These are phyloP conservation scores for Holacanthus passer DNA, from an alignment of 2,113 vertebrate genomes.

Conservation along the genomic window DNA sequence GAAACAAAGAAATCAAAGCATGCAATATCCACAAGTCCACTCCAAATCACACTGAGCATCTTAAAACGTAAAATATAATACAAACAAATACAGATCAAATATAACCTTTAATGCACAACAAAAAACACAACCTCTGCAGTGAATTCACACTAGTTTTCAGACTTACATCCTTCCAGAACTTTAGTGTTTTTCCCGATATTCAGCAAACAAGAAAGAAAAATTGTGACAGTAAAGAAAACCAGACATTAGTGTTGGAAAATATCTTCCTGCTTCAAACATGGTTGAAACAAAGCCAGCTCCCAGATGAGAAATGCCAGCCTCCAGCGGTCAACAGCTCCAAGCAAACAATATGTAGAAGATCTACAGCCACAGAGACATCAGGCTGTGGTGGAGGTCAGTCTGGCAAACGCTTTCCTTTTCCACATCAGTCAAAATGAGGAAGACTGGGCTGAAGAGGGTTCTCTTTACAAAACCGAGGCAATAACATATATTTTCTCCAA, in stretches of 20 bases:
- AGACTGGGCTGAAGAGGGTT: not conserved
- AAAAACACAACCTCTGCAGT: constrained; percentile 38
- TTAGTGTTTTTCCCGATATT: constrained; percentile 92
- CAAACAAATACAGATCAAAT: constrained; percentile 21
- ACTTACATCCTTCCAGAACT: constrained; percentile 99
- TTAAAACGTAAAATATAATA: constrained; percentile 38
- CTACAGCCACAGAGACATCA: not conserved
- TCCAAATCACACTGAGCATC: constrained; percentile 63
- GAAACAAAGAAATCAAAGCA: constrained; percentile 69
- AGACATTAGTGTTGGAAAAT: constrained; percentile 86
- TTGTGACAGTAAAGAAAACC: constrained; percentile 88
- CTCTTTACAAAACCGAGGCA: not conserved
- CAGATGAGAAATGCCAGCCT: constrained; percentile 5
- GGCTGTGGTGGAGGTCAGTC: not conserved
- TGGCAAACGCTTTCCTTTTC: not conserved
- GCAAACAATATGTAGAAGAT: constrained; percentile 1
- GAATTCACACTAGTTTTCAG: constrained; percentile 59
- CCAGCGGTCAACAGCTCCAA: constrained; percentile 11
- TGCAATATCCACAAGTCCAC: constrained; percentile 79
- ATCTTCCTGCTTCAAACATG: constrained; percentile 51
- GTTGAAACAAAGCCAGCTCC: not conserved
- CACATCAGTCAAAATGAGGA: constrained; percentile 4
- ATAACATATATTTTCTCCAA: not conserved
- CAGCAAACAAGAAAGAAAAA: constrained; percentile 85
- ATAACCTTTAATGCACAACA: constrained; percentile 27